Conservation (phyloP, 2,888 invertebrate species). For the Drosophila rubida region DNA sequence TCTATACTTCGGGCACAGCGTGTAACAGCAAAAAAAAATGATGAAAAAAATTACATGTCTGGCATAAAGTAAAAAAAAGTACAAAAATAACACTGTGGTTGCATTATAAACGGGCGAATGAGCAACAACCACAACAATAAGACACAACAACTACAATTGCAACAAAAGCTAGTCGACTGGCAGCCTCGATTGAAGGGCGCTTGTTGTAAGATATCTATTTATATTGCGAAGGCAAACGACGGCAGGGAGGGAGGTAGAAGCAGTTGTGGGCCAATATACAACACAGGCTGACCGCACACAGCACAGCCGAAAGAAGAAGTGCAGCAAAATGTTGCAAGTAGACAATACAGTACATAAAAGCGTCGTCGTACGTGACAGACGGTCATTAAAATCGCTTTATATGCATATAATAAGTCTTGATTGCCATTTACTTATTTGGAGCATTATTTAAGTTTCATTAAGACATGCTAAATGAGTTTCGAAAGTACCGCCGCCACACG, state of each 20-base stretch:
- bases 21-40: slow-evolving; percentile 17
- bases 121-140: slow-evolving; percentile 58
- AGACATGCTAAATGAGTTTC: slow-evolving; percentile 78
- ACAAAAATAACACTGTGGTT: slow-evolving; percentile 60
- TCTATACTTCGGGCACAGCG: slow-evolving; percentile 24
- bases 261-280: slow-evolving; percentile 14
- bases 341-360: background rate
- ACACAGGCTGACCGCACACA: slow-evolving; percentile 56
- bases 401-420: slow-evolving; percentile 67
- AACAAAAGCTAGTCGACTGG: slow-evolving; percentile 30
- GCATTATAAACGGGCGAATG: slow-evolving; percentile 75
- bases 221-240: slow-evolving; percentile 8
- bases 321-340: slow-evolving; percentile 14
- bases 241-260: background rate
- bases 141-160: slow-evolving; percentile 16
- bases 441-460: slow-evolving; percentile 75
- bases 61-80: slow-evolving; percentile 25
- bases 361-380: slow-evolving; percentile 32
- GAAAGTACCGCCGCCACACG: slow-evolving; percentile 54
- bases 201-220: slow-evolving; percentile 32
- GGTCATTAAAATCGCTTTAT: slow-evolving; percentile 61
- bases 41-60: slow-evolving; percentile 60
- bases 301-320: slow-evolving; percentile 33
- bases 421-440: slow-evolving; percentile 77
- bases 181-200: slow-evolving; percentile 72